Base-by-base conservation (phyloP, 2,888 invertebrate species). In the Parelbella ahira region DNA sequence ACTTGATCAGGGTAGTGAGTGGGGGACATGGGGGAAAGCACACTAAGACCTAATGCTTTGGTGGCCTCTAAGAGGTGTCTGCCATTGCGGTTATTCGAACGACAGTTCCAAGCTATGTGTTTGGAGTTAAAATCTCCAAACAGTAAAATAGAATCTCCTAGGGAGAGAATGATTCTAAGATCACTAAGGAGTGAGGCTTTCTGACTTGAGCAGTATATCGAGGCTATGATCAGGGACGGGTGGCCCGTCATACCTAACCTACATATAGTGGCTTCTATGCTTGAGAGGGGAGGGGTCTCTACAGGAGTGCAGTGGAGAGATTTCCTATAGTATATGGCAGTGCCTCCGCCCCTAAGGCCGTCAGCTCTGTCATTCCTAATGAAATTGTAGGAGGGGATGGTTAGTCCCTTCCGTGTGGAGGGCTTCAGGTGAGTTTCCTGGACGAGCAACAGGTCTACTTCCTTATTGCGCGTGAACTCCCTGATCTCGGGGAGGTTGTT, bases 181-280 rank as follows among this genome's bases (percentile, higher is more conserved):
- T 36, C 24, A 2, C 10, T n/a, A 2, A 7, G 2, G 2, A 36
- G 11, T 1, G 0, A 2, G 1, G 11, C 3, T 1, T 11, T 11
- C 2, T 2, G 6, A 1, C 1, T 1, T 5, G 34, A 9, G 5
- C 2, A 2, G 11, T 34, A 34, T 1, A 24, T 5, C 2, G 34
- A 34, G 15, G 34, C 34, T 15, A 34, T 34, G 15, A 24, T 18
- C 10, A 36, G 18, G 18, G 36, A 25, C 18, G 10, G 8, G 15
- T 36, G 36, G 1, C 36, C 36, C 7, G 36, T 25, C 36, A 36
- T 25, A 4, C 36, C 36, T 4, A 25, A 7, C 3, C 7, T 36
- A 2, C 36, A 36, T 0, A 37, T 8, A 6, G 51, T 37, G 11
- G 37, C 27, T 37, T 37, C 37, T 3, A 37, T 19, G 6, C 27